phyloP scores from a whole-genome alignment of 30 jellyfish, hydroid and myxozoan genomes.

The Hydractinia symbiolongicarpus region DNA sequence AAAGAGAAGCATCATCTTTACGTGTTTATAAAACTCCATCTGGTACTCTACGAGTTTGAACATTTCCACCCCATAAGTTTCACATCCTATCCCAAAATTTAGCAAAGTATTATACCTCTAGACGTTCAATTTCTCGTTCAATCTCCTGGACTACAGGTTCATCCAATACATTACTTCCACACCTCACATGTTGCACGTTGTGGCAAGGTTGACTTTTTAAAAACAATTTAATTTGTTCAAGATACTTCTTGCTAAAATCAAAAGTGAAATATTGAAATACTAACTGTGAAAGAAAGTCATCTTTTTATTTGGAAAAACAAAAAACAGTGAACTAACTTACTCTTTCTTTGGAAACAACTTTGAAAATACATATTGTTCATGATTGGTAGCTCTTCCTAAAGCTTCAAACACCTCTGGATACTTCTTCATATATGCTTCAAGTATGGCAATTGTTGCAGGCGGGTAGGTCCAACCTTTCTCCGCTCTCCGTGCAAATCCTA shows the following conservation, averaged over 20 bases:
- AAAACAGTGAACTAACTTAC: slow-evolving; percentile 17
- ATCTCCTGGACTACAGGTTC: slow-evolving; percentile 54
- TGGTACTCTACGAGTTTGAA: no score
- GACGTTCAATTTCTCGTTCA: slow-evolving; percentile 51
- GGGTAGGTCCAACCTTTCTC: slow-evolving; percentile 77
- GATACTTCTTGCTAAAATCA: slow-evolving; percentile 49
- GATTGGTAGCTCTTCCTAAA: slow-evolving; percentile 37
- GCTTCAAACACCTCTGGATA: slow-evolving; percentile 64
- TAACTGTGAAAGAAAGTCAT: background rate
- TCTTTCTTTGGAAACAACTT: slow-evolving; percentile 54
- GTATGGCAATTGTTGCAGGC: slow-evolving; percentile 53
- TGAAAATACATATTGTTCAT: slow-evolving; percentile 40
- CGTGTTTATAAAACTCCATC: background rate
- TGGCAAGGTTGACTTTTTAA: slow-evolving; percentile 47
- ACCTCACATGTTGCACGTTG: slow-evolving; percentile 50
- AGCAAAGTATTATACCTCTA: slow-evolving; percentile 31
- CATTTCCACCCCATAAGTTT: no score
- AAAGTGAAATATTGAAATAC: background rate
- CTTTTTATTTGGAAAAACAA: background rate
- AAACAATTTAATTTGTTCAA: slow-evolving; percentile 46
- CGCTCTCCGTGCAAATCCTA: slow-evolving; percentile 84
- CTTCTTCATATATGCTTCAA: slow-evolving; percentile 53
- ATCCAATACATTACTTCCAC: slow-evolving; percentile 71
- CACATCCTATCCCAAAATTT: no score
- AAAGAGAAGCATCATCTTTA: background rate